Percentiles rank a stretch among this genome's conserved stretches.
These are phyloP conservation scores for Tillus elongatus DNA, from an alignment of 2,888 invertebrate genomes.

Conservation along the genomic window DNA sequence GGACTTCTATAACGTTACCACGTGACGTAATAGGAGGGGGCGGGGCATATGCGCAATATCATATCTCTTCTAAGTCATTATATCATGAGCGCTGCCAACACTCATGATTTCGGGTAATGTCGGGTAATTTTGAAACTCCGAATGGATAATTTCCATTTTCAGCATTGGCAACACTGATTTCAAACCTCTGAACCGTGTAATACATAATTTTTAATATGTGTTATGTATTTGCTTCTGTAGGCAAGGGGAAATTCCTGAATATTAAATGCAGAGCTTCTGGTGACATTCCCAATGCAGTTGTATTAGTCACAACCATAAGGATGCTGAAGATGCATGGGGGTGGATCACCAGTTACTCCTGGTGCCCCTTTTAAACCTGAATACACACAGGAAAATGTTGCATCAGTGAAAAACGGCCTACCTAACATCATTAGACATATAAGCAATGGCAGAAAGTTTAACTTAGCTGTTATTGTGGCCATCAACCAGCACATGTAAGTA, in stretches of 20 bases:
- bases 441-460: constrained; percentile 83
- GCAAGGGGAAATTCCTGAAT: constrained; percentile 96
- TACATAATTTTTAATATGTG: no score
- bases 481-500: constrained; percentile 76
- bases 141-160: no score
- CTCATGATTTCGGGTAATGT: no score
- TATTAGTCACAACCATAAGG: constrained; percentile 85
- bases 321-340: constrained; percentile 99
- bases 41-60: no score
- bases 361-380: constrained; percentile 71
- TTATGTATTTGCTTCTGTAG: no score
- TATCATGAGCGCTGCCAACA: no score
- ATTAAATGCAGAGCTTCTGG: constrained; percentile 92
- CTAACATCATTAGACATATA: constrained; percentile 89
- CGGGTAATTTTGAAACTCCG: no score
- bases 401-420: constrained; percentile 73
- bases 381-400: constrained; percentile 84
- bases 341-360: constrained; percentile 80
- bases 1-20: no score
- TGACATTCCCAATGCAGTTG: constrained; percentile 76
- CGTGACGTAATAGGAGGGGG: no score
- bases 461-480: constrained; percentile 87
- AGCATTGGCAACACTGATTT: no score
- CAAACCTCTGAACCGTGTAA: no score
- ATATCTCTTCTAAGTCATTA: no score